A percentile compares a stretch with the other conserved stretches of the same genome.
These are phyloP conservation scores for Nasonovia ribisnigri DNA, from an alignment of 2,888 invertebrate species.

Conservation along the genomic window DNA sequence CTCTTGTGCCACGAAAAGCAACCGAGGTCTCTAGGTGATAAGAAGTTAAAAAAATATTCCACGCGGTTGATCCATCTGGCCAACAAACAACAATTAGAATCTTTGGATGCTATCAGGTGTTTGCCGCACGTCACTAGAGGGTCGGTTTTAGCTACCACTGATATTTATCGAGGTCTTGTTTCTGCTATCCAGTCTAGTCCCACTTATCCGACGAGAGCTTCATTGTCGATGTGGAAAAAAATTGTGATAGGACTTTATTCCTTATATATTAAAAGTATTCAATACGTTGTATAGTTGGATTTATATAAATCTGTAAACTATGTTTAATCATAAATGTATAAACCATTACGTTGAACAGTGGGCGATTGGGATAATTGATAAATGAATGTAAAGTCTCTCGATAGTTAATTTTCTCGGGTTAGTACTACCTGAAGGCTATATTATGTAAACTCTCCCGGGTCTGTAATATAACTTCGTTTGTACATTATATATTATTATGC, in stretches of 20 bases:
- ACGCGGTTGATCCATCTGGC: background rate
- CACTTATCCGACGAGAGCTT: conserved; percentile 1
- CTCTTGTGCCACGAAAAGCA: conserved; percentile 16
- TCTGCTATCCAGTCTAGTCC: conserved; percentile 1
- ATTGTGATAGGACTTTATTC: conserved; percentile 23
- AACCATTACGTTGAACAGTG: background rate
- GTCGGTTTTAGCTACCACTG: background rate
- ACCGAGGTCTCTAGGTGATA: conserved; percentile 14
- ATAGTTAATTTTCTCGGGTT: too few relatives aligned
- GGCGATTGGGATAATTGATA: background rate
- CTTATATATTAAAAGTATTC: conserved; percentile 24
- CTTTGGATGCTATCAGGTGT: background rate
- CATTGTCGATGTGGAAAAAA: conserved; percentile 20
- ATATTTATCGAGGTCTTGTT: background rate
- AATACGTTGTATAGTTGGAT: background rate
- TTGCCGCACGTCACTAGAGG: conserved; percentile 8
- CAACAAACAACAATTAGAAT: background rate
- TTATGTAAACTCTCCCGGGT: too few relatives aligned
- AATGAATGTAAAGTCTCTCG: too few relatives aligned
- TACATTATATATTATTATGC: too few relatives aligned
- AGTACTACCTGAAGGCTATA: too few relatives aligned
- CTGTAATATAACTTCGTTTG: too few relatives aligned
- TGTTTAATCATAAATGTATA: background rate
- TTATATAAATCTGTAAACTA: background rate
- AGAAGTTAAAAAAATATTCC: conserved; percentile 26